Evolutionary conservation across 2,113 vertebrate species (phyloP), one percentile per base, ranked within the genome.

Genomic region (Rattus rattus): DNA sequence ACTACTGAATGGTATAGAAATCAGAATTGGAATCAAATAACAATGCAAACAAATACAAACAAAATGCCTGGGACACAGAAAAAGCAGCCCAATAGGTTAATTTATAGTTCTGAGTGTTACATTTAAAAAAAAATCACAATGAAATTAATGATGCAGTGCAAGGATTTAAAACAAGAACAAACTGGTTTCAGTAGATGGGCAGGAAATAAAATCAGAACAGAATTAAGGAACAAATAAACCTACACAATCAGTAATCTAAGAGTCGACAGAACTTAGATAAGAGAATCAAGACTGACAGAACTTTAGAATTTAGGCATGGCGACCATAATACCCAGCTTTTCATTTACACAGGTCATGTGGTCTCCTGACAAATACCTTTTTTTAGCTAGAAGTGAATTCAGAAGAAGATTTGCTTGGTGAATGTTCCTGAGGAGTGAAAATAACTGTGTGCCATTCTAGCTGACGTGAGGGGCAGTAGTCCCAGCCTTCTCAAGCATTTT

Each of bases 341-440:
- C 20, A 63, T 19, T 30, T 56, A 28, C 13, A 65, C 20, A 65
- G 49, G 56, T 65, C 30, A 30, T 14, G 3, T 54, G 22, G 30
- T 63, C 43, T 80, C n/a, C 91, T 95, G 54, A 94, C 7, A 54
- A 28, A 93, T 20, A 76, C 61, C 22, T 91, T 84, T 89, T 72
- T n/a, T n/a, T n/a, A 9, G 79, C 83, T 24, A 94, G 61, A 84
- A 17, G 65, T 72, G 28, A 96, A n/a, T 22, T 80, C n/a, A n/a
- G n/a, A n/a, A n/a, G 24, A 88, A 93, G 36, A 85, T 77, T 4
- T 81, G 30, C 77, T 88, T 67, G 11, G 10, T 81, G 28, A 93
- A 75, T 69, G 56, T 70, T n/a, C 36, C 13, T 20, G n/a, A 39
- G 12, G 2, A 79, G 17, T 1, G 90, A 47, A 97, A 80, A 75